Evolutionary conservation across 2,113 vertebrate species (phyloP).

Genomic region (Uria aalge): DNA sequence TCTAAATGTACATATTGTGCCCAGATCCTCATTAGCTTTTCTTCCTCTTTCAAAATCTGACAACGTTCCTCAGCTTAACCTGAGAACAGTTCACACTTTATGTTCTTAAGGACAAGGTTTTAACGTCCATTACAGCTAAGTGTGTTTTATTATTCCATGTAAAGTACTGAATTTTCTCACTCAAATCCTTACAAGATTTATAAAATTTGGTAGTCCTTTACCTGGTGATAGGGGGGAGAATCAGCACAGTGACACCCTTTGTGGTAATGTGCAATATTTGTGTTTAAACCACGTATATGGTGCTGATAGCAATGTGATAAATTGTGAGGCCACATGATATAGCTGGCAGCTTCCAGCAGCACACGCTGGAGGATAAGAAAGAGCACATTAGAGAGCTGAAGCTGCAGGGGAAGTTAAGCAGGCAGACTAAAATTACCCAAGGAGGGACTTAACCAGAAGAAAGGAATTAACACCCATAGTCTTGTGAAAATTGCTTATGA

Average conservation of each 20-base stretch:
- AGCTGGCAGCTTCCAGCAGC: background rate
- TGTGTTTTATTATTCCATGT: background rate
- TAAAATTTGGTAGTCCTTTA: background rate
- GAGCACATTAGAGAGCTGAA: background rate
- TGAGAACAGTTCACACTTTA: background rate
- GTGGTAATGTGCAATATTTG: background rate
- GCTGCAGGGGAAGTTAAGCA: constrained; percentile 17
- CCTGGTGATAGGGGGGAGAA: background rate
- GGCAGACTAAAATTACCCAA: background rate
- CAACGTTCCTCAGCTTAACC: background rate
- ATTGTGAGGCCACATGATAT: background rate
- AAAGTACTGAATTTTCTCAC: background rate
- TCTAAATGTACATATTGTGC: background rate
- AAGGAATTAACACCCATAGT: constrained; percentile 42
- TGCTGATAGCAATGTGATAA: background rate
- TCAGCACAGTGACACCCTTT: background rate
- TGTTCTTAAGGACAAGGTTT: background rate
- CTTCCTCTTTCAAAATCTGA: background rate
- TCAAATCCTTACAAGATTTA: background rate
- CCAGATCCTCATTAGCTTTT: background rate
- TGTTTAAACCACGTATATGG: background rate
- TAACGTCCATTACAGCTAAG: background rate
- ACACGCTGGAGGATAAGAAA: background rate
- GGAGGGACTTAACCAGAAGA: constrained; percentile 22
- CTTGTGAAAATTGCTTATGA: constrained; percentile 53